Evolutionary conservation across 2,888 invertebrate species (phyloP).

Genomic region (Salpingus planirostris): DNA sequence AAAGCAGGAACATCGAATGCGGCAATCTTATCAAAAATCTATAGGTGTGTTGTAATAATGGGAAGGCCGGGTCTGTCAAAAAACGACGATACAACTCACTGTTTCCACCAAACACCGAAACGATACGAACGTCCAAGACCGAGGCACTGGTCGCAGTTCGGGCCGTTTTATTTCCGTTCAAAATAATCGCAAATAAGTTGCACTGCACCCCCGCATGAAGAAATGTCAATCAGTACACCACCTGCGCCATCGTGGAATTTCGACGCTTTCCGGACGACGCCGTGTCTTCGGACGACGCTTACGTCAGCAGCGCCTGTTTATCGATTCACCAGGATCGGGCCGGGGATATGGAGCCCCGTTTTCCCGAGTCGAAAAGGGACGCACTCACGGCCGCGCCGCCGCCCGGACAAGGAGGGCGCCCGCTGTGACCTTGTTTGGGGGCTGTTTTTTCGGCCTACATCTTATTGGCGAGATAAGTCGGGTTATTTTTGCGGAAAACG

Average conservation of each 20-base stretch:
- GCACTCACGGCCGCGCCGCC: constrained; percentile 10
- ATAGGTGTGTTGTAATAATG: too few species aligned
- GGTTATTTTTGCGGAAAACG: constrained; percentile 36
- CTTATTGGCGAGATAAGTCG: constrained; percentile 34
- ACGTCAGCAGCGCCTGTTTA: constrained; percentile 43
- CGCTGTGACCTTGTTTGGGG: constrained; percentile 32
- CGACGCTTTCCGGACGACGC: constrained; percentile 35
- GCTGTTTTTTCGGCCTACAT: constrained; percentile 38
- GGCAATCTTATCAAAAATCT: too few species aligned
- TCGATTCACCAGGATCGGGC: constrained; percentile 37
- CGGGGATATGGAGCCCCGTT: constrained; percentile 29
- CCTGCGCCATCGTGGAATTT: constrained; percentile 38
- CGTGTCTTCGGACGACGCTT: constrained; percentile 36
- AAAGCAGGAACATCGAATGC: too few species aligned
- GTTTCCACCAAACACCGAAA: too few species aligned
- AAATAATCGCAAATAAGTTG: constrained; percentile 25
- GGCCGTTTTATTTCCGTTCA: too few species aligned
- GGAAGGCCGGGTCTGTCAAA: too few species aligned
- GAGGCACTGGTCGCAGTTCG: too few species aligned
- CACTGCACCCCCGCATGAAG: constrained; percentile 36
- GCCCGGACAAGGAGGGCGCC: constrained; percentile 19
- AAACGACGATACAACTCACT: too few species aligned
- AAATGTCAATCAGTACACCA: constrained; percentile 43
- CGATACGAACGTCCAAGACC: too few species aligned
- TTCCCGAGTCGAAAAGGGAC: constrained; percentile 21